Percentiles rank a stretch among this genome's conserved stretches.
Evolutionary conservation across 1,140 invertebrate genomes (phyloP).

Genomic region (Leptinotarsa lineolata): DNA sequence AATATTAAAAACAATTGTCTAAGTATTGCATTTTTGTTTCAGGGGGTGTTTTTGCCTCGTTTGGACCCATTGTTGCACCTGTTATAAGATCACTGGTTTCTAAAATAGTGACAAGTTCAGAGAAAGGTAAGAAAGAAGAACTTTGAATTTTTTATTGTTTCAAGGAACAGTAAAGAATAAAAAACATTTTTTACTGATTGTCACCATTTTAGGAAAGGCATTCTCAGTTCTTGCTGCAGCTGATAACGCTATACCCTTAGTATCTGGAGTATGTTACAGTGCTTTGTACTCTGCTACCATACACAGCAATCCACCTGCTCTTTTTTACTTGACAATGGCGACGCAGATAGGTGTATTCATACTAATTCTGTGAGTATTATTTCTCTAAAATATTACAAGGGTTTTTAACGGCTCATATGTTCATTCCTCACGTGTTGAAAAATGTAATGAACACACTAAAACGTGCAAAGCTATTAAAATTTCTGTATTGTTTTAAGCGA

Average conservation of each 20-base stretch:
- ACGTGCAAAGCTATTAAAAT: too few relatives aligned
- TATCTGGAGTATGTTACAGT: constrained; percentile 70
- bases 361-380: constrained; percentile 64
- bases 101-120: constrained; percentile 67
- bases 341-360: constrained; percentile 69
- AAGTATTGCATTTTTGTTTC: constrained; percentile 39
- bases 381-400: too few relatives aligned
- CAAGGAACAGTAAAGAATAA: background rate
- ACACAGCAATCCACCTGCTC: constrained; percentile 59
- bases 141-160: background rate
- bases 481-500: too few relatives aligned
- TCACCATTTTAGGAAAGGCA: constrained; percentile 64
- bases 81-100: constrained; percentile 76
- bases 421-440: too few relatives aligned
- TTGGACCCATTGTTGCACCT: constrained; percentile 75
- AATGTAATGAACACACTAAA: too few relatives aligned
- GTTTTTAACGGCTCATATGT: too few relatives aligned
- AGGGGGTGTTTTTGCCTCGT: constrained; percentile 67
- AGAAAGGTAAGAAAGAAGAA: constrained; percentile 63
- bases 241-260: constrained; percentile 74
- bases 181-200: background rate
- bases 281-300: constrained; percentile 73
- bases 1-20: too few relatives aligned
- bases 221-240: constrained; percentile 75
- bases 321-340: constrained; percentile 71